Evolutionary conservation across 1,140 invertebrate genomes (phyloP).

Genomic region (Magallana ariakensis): DNA sequence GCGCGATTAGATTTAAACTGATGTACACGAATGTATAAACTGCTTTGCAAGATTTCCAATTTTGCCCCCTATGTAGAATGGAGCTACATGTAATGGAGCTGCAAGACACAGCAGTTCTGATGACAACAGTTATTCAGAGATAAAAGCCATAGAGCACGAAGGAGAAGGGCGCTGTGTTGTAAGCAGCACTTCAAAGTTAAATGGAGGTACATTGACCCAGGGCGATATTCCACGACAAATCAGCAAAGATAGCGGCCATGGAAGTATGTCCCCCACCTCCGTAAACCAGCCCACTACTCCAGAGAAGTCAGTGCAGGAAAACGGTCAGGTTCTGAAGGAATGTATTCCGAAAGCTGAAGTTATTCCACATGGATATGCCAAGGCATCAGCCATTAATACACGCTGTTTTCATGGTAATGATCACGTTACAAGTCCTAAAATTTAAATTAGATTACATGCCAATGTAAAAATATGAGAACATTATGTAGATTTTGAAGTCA

Average conservation of each 20-base stretch:
- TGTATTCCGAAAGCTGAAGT: not conserved
- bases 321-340: not conserved
- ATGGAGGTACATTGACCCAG: not conserved
- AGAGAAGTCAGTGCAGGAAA: not conserved
- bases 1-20: too few relatives aligned
- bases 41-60: too few relatives aligned
- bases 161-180: not conserved
- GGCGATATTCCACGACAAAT: not conserved
- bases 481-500: too few relatives aligned
- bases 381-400: not conserved
- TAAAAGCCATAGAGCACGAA: not conserved
- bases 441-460: too few relatives aligned
- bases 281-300: not conserved
- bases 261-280: not conserved
- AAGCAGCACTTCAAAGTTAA: not conserved
- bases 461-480: too few relatives aligned
- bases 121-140: not conserved
- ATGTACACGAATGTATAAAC: too few relatives aligned
- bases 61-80: not conserved
- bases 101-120: not conserved
- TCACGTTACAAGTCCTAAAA: too few relatives aligned
- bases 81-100: not conserved
- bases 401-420: constrained; percentile 12
- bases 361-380: not conserved
- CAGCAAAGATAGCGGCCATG: not conserved